phyloP scores from a whole-genome alignment of 2,113 vertebrate genomes.

The Mungos mungo region DNA sequence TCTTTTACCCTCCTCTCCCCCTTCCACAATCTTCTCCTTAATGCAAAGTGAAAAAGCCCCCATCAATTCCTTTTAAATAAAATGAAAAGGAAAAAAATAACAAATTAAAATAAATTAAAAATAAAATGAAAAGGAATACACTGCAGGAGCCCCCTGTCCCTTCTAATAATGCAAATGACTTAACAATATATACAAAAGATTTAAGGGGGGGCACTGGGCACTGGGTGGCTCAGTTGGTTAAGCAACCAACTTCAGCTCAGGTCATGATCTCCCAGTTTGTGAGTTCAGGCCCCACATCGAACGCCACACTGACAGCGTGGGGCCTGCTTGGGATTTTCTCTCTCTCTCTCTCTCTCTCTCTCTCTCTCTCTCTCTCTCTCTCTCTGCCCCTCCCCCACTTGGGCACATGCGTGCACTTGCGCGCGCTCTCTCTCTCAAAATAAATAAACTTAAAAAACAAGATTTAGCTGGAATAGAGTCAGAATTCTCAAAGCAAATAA shows the following conservation, averaged over 20 bases:
- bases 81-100: background rate
- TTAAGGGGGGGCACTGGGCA: background rate
- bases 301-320: too few species aligned
- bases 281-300: too few species aligned
- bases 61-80: background rate
- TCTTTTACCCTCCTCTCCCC: background rate
- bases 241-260: too few species aligned
- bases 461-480: background rate
- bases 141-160: background rate
- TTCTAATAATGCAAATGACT: background rate
- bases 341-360: too few species aligned
- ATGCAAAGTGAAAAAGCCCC: background rate
- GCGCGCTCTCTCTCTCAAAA: too few species aligned
- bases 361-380: too few species aligned
- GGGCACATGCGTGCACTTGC: too few species aligned
- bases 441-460: background rate
- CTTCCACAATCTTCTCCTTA: background rate
- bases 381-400: too few species aligned
- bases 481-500: constrained; percentile 42
- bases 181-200: background rate
- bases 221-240: too few species aligned
- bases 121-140: background rate
- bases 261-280: too few species aligned
- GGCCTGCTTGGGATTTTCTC: too few species aligned
- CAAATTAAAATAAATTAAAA: background rate